Conservation (phyloP, 1,140 invertebrate species). For the Apis dorsata region DNA sequence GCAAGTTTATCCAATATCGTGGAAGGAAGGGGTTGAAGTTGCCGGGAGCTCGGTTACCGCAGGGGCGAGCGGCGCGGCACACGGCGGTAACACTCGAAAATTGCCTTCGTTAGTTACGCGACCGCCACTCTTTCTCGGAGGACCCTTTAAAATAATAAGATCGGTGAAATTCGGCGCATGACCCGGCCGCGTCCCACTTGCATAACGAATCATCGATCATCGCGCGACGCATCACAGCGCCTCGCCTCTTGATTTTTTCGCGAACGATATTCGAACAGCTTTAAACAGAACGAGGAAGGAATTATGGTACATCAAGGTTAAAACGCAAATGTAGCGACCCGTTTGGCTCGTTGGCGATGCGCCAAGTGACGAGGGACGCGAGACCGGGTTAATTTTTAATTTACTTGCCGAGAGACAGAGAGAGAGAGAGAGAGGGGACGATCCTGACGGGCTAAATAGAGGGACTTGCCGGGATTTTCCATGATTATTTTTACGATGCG, state of each 20-base stretch:
- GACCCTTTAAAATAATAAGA: conserved; percentile 46
- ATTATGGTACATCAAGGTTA: conserved; percentile 25
- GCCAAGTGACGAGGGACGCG: conserved; percentile 28
- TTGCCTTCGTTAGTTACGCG: conserved; percentile 37
- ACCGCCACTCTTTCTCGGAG: background rate
- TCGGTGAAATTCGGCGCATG: background rate
- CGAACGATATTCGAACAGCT: no score
- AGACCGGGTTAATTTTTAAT: conserved; percentile 53
- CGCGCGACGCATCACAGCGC: no score
- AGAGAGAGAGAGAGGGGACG: background rate
- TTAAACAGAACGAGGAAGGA: background rate
- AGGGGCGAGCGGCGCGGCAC: background rate
- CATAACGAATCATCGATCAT: background rate
- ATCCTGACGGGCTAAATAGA: conserved; percentile 13
- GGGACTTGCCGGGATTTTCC: background rate
- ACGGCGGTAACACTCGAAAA: conserved; percentile 16
- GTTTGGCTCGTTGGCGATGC: conserved; percentile 16
- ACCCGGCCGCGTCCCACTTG: background rate
- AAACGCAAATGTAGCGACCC: conserved; percentile 44
- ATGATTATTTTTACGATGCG: conserved; percentile 27
- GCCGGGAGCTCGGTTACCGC: conserved; percentile 32
- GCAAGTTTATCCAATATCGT: conserved; percentile 50
- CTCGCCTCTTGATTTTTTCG: no score
- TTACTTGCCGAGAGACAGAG: conserved; percentile 15
- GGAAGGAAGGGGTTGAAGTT: conserved; percentile 34